A percentile compares a stretch with the other conserved stretches of the same genome.
phyloP scores from a whole-genome alignment of 2,888 invertebrate genomes.

The Morpho achilles region DNA sequence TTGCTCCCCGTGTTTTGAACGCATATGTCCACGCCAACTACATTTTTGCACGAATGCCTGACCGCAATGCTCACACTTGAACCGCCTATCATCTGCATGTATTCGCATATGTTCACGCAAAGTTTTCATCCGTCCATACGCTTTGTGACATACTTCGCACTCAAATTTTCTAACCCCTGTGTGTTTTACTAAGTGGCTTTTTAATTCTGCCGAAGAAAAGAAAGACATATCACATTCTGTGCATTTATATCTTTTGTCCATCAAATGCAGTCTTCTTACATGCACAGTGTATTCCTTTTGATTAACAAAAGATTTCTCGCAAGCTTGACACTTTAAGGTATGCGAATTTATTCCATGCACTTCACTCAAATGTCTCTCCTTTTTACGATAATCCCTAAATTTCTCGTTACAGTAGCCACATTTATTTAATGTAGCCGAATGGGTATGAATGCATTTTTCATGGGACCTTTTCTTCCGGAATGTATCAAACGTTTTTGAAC shows the following conservation, averaged over 20 bases:
- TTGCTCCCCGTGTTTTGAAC: slow-evolving; percentile 40
- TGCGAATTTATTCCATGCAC: slow-evolving; percentile 42
- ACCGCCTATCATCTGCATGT: slow-evolving; percentile 33
- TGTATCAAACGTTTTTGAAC: slow-evolving; percentile 69
- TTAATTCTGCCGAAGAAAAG: slow-evolving; percentile 45
- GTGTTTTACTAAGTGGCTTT: slow-evolving; percentile 53
- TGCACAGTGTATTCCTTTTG: slow-evolving; percentile 45
- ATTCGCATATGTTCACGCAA: slow-evolving; percentile 39
- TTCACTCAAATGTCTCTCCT: slow-evolving; percentile 44
- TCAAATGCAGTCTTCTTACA: slow-evolving; percentile 49
- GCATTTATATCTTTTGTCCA: slow-evolving; percentile 41
- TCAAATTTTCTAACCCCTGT: slow-evolving; percentile 46
- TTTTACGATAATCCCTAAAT: slow-evolving; percentile 46
- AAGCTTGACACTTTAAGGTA: slow-evolving; percentile 45
- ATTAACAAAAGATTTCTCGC: slow-evolving; percentile 44
- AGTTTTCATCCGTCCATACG: slow-evolving; percentile 39
- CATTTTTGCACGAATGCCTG: slow-evolving; percentile 11
- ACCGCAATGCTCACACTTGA: slow-evolving; percentile 32
- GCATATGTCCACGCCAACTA: slow-evolving; percentile 26
- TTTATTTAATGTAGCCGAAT: slow-evolving; percentile 41
- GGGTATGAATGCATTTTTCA: slow-evolving; percentile 57
- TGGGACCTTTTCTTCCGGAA: slow-evolving; percentile 62
- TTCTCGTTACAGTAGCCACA: slow-evolving; percentile 53
- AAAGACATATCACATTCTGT: slow-evolving; percentile 44
- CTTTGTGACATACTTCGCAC: slow-evolving; percentile 53